Percentiles rank a stretch among this genome's conserved stretches.
Conservation (phyloP, 2,797 vertebrate genomes). For the Lacerta bilineata region DNA sequence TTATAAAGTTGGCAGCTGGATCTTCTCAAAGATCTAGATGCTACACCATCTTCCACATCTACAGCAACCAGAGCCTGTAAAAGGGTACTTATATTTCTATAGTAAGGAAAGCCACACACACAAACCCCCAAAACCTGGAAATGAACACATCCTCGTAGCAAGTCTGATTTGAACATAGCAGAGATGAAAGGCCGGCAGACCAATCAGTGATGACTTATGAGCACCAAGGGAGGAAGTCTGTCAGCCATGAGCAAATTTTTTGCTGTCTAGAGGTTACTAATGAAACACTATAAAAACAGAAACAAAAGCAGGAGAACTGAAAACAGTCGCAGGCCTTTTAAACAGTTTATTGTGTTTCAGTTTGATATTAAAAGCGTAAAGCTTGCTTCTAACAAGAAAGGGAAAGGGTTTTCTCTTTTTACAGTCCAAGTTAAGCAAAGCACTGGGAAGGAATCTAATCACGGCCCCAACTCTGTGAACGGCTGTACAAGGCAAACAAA, state of each 20-base stretch:
- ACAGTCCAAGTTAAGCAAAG: background rate
- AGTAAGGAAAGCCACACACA: background rate
- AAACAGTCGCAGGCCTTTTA: constrained; percentile 24
- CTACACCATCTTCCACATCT: constrained; percentile 48
- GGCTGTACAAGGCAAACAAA: background rate
- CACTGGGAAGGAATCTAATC: background rate
- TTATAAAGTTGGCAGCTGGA: constrained; percentile 25
- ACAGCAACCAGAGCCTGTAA: constrained; percentile 54
- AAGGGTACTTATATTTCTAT: background rate
- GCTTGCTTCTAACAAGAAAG: constrained; percentile 6
- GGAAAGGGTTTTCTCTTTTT: background rate
- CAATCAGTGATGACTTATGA: constrained; percentile 80
- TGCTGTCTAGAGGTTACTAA: constrained; percentile 75
- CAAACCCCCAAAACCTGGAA: constrained; percentile 58
- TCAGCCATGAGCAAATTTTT: constrained; percentile 75
- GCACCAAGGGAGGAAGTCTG: constrained; percentile 80
- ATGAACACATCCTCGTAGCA: constrained; percentile 66
- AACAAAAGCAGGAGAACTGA: constrained; percentile 63
- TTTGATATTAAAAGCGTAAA: constrained; percentile 12
- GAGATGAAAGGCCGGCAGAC: constrained; percentile 78
- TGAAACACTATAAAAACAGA: constrained; percentile 76
- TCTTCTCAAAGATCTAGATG: constrained; percentile 32
- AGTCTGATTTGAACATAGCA: constrained; percentile 73
- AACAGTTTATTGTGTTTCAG: constrained; percentile 22
- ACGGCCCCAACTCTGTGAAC: background rate